Evolutionary conservation across 2,888 invertebrate species (phyloP).

Genomic region (Nebria salina): DNA sequence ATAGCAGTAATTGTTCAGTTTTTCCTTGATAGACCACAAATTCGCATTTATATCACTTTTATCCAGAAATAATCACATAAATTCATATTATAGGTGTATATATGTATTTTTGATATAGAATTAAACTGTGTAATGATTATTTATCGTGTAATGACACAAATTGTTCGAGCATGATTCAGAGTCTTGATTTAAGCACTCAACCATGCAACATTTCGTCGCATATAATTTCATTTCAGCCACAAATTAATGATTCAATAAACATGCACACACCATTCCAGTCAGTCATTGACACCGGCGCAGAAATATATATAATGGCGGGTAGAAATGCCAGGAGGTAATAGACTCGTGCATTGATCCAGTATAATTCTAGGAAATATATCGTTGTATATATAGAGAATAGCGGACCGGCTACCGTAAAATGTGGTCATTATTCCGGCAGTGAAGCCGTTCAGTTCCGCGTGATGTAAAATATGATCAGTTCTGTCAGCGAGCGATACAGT

Average conservation of each 20-base stretch:
- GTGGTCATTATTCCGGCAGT: neutral
- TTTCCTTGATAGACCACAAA: too few species aligned
- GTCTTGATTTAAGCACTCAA: neutral
- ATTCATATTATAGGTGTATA: neutral
- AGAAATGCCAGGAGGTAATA: neutral
- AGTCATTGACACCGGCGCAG: neutral
- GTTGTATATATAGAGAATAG: neutral
- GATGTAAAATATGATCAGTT: neutral
- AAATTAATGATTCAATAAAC: neutral
- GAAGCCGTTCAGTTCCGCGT: neutral
- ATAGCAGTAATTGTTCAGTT: too few species aligned
- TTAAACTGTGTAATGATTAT: neutral
- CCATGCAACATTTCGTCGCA: slow-evolving; percentile 1
- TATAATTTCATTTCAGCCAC: neutral
- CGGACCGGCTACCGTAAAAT: neutral
- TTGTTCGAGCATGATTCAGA: neutral
- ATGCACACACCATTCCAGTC: neutral
- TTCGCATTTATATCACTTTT: too few species aligned
- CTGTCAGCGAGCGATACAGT: neutral
- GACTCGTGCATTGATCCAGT: neutral
- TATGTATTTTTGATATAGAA: neutral
- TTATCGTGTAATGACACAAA: neutral
- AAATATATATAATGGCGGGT: neutral
- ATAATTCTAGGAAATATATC: neutral
- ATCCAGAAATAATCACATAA: too few species aligned